Evolutionary conservation across 2,888 invertebrate genomes (phyloP).

Genomic region (Pantelozetes paolii): DNA sequence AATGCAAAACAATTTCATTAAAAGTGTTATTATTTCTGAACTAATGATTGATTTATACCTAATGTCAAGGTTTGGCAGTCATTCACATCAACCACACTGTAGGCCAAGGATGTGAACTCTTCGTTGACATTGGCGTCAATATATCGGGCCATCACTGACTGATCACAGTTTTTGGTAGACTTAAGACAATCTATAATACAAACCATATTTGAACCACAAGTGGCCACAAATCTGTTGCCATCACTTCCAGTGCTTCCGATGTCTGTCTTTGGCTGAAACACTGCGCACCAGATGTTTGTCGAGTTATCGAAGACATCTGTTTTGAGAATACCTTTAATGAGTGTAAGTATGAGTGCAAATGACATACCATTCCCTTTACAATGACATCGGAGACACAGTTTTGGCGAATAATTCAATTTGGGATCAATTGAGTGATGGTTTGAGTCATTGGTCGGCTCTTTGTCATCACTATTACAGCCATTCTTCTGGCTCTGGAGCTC

Average conservation of each 20-base stretch:
- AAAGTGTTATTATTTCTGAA: background rate
- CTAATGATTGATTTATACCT: too few species aligned
- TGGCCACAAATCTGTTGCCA: slow-evolving; percentile 52
- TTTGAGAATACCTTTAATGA: background rate
- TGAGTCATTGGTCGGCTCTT: background rate
- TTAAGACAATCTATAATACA: slow-evolving; percentile 55
- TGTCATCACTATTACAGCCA: background rate
- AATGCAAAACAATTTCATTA: too few species aligned
- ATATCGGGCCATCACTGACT: slow-evolving; percentile 24
- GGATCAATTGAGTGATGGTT: background rate
- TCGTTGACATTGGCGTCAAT: background rate
- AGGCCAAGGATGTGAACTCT: slow-evolving; percentile 14
- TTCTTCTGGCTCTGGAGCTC: too few species aligned
- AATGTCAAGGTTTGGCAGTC: too few species aligned
- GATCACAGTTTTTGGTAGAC: background rate
- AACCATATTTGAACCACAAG: slow-evolving; percentile 57
- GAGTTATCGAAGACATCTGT: slow-evolving; percentile 19
- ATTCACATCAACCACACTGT: background rate
- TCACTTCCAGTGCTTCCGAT: background rate
- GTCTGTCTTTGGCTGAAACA: background rate
- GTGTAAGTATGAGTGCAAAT: background rate
- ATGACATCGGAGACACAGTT: slow-evolving; percentile 17
- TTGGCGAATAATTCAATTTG: background rate
- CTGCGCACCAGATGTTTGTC: slow-evolving; percentile 15
- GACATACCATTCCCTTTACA: background rate